A percentile compares a stretch with the other conserved stretches of the same genome.
Evolutionary conservation across 2,888 invertebrate genomes (phyloP).

Genomic region (Steinernema scapterisci): DNA sequence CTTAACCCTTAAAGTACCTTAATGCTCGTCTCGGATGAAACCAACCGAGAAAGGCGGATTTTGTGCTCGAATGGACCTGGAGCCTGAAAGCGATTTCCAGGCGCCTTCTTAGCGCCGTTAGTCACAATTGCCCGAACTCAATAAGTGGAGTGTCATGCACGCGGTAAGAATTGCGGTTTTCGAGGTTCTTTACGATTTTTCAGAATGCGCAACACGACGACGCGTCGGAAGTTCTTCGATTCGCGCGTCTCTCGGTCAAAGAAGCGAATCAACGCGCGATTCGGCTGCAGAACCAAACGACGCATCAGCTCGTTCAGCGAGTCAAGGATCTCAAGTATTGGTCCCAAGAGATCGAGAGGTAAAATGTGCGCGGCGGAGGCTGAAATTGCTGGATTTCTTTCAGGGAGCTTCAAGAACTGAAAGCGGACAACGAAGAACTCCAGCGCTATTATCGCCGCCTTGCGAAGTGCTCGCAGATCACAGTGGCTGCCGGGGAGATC

Average conservation of each 20-base stretch:
- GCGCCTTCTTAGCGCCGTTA: too few relatives aligned
- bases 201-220: constrained; percentile 56
- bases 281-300: constrained; percentile 61
- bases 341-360: constrained; percentile 65
- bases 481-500: constrained; percentile 47
- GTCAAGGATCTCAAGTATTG: constrained; percentile 64
- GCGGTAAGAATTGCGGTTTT: background rate
- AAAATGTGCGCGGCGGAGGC: background rate
- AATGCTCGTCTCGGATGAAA: too few relatives aligned
- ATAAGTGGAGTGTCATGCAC: background rate
- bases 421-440: constrained; percentile 62
- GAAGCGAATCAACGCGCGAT: constrained; percentile 63
- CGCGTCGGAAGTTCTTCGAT: constrained; percentile 60
- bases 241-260: constrained; percentile 62
- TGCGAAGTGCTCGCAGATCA: constrained; percentile 53
- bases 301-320: constrained; percentile 60
- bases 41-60: too few relatives aligned
- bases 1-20: too few relatives aligned
- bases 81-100: too few relatives aligned
- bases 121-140: background rate
- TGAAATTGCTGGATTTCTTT: background rate
- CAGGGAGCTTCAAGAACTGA: constrained; percentile 59
- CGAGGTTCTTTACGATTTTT: background rate
- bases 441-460: constrained; percentile 54
- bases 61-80: too few relatives aligned